phyloP scores from a whole-genome alignment of 2,888 invertebrate species.

The Dryobota labecula region DNA sequence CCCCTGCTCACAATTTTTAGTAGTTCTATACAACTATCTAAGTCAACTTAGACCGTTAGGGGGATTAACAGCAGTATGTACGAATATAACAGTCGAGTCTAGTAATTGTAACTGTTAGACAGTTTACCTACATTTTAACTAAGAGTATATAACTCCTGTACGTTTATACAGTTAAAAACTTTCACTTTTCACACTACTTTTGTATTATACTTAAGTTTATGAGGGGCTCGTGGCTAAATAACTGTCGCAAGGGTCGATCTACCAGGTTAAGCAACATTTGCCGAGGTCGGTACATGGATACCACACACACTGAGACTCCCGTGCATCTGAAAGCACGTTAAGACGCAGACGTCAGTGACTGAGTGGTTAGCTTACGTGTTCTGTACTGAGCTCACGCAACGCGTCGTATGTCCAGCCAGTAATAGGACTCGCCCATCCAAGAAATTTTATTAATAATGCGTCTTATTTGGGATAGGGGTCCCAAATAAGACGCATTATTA shows the following conservation, averaged over 20 bases:
- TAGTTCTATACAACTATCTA: neutral
- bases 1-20: neutral
- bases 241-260: neutral
- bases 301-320: too few relatives aligned
- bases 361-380: too few relatives aligned
- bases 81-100: conserved; percentile 14
- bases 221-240: neutral
- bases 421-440: too few relatives aligned
- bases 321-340: too few relatives aligned
- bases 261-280: too few relatives aligned
- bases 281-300: too few relatives aligned
- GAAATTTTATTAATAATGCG: too few relatives aligned
- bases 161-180: conserved; percentile 29
- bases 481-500: too few relatives aligned
- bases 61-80: neutral
- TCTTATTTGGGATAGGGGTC: too few relatives aligned
- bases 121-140: conserved; percentile 38
- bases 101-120: conserved; percentile 17
- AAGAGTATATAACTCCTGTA: conserved; percentile 24
- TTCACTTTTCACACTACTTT: conserved; percentile 27
- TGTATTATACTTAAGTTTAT: neutral
- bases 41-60: neutral
- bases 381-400: too few relatives aligned
- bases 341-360: too few relatives aligned
- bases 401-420: too few relatives aligned